phyloP scores from a whole-genome alignment of 2,113 vertebrate species.

The Silurus meridionalis region DNA sequence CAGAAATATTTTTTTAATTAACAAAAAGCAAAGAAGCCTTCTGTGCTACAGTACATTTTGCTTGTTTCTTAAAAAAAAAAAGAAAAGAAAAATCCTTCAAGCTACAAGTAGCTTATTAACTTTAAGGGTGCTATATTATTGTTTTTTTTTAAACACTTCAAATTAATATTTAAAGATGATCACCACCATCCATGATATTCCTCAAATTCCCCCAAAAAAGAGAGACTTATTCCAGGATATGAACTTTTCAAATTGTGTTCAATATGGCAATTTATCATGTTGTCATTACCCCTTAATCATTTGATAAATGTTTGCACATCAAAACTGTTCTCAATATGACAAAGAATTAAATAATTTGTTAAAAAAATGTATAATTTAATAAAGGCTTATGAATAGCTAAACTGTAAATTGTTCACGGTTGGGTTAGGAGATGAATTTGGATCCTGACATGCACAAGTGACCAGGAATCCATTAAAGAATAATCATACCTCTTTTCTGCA shows the following conservation, averaged over 20 bases:
- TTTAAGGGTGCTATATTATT: background rate
- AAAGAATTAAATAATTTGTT: background rate
- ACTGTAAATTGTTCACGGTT: background rate
- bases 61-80: constrained; percentile 49
- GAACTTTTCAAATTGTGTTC: background rate
- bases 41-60: constrained; percentile 43
- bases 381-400: background rate
- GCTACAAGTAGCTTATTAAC: constrained; percentile 35
- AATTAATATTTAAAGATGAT: constrained; percentile 4
- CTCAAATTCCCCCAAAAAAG: background rate
- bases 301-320: background rate
- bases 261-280: background rate
- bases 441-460: background rate
- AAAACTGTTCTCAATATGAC: background rate
- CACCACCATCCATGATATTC: background rate
- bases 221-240: constrained; percentile 5
- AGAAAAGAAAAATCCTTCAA: constrained; percentile 38
- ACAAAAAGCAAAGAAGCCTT: constrained; percentile 17
- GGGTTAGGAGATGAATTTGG: background rate
- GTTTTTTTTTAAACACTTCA: constrained; percentile 27
- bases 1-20: background rate
- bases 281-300: background rate
- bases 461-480: background rate
- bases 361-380: background rate
- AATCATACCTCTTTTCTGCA: background rate